Conservation (phyloP, 1,140 invertebrate genomes). For the Drosophila cardini region DNA sequence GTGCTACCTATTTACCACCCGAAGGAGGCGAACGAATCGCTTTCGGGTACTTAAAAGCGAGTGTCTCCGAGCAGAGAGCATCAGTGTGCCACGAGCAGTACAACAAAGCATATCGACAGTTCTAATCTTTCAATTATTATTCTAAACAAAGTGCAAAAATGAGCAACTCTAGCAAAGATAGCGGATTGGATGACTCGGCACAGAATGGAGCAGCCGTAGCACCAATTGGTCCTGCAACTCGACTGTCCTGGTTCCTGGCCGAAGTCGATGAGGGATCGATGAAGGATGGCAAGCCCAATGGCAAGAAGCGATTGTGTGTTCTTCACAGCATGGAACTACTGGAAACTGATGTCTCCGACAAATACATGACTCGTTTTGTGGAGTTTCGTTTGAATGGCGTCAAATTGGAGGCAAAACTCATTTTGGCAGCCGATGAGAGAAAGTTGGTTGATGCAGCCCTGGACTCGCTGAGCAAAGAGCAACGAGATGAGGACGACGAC, state of each 20-base stretch:
- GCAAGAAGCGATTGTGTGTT: slow-evolving; percentile 46
- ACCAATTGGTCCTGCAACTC: slow-evolving; percentile 37
- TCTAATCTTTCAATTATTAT: neutral
- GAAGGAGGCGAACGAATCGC: neutral
- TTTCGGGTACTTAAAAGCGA: slow-evolving; percentile 43
- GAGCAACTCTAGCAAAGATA: slow-evolving; percentile 66
- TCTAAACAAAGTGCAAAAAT: slow-evolving; percentile 18
- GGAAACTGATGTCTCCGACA: slow-evolving; percentile 63
- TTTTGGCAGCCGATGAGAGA: slow-evolving; percentile 72
- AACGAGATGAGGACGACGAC: slow-evolving; percentile 33
- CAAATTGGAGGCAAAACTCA: slow-evolving; percentile 67
- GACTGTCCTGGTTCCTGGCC: slow-evolving; percentile 77
- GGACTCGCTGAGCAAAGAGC: slow-evolving; percentile 51
- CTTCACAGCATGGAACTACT: slow-evolving; percentile 75
- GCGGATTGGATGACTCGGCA: slow-evolving; percentile 61
- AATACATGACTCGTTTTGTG: slow-evolving; percentile 71
- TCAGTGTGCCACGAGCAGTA: slow-evolving; percentile 40
- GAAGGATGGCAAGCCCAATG: slow-evolving; percentile 45
- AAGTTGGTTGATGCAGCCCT: slow-evolving; percentile 63
- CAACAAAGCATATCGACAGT: neutral
- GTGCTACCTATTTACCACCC: slow-evolving; percentile 23
- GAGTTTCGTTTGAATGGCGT: slow-evolving; percentile 61
- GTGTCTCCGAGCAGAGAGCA: neutral
- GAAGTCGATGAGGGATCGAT: slow-evolving; percentile 69
- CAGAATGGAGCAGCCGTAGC: neutral